Conservation (phyloP, 1,140 invertebrate species). For the Dendroctonus ponderosae region DNA sequence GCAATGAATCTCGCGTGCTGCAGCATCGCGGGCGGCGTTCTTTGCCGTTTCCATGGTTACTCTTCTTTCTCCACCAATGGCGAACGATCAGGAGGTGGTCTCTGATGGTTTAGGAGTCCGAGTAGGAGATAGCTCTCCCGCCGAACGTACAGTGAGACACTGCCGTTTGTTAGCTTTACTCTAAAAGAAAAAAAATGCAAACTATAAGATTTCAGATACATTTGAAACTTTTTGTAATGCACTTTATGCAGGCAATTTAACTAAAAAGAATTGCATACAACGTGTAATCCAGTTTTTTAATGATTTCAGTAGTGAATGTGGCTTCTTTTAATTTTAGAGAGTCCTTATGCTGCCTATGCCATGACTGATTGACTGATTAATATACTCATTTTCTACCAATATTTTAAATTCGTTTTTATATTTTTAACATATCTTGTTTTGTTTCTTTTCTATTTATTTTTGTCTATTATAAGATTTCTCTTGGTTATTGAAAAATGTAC, state of each 20-base stretch:
- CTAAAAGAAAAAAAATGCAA: slow-evolving; percentile 11
- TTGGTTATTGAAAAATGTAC: too few relatives aligned
- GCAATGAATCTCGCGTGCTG: slow-evolving; percentile 49
- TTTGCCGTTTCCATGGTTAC: slow-evolving; percentile 49
- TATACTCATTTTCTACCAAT: too few relatives aligned
- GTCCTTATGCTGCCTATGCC: too few relatives aligned
- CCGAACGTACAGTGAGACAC: slow-evolving; percentile 3
- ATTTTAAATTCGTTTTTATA: too few relatives aligned
- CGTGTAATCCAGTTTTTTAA: background rate
- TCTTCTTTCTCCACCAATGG: slow-evolving; percentile 46
- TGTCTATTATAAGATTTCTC: too few relatives aligned
- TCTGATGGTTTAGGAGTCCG: slow-evolving; percentile 46
- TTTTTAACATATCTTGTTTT: too few relatives aligned
- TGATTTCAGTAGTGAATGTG: too few relatives aligned
- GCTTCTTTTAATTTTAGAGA: too few relatives aligned
- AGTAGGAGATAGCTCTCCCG: slow-evolving; percentile 46
- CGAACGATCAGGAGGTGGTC: slow-evolving; percentile 43
- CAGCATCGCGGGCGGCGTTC: slow-evolving; percentile 43
- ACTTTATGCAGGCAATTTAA: background rate
- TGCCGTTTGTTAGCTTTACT: slow-evolving; percentile 10
- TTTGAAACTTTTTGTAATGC: background rate
- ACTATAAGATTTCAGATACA: background rate
- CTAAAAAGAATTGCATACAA: background rate
- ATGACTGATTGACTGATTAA: too few relatives aligned
- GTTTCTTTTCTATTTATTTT: too few relatives aligned